Evolutionary conservation across 2,113 vertebrate genomes (phyloP).

Genomic region (Urocitellus parryii): DNA sequence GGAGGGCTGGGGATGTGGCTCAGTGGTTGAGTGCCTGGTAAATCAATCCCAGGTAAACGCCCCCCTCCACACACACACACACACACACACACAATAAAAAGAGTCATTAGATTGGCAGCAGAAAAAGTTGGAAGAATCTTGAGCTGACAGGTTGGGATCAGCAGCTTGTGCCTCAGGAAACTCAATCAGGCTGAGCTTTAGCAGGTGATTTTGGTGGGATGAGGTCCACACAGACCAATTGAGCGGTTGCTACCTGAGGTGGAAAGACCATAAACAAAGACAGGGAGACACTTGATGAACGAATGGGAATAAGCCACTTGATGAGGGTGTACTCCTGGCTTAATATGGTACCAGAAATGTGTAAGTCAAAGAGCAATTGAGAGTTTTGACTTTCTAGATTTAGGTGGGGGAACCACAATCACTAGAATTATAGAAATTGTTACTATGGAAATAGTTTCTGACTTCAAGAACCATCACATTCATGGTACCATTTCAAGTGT

Average conservation of each 20-base stretch:
- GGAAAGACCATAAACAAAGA: not conserved
- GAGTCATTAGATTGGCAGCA: not conserved
- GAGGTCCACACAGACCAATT: not conserved
- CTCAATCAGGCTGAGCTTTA: not conserved
- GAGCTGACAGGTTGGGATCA: not conserved
- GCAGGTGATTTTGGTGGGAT: not conserved
- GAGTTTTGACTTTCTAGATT: not conserved
- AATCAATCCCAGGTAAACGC: too few species aligned
- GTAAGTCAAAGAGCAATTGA: not conserved
- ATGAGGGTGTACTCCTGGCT: not conserved
- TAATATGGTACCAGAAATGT: not conserved
- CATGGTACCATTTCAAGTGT: not conserved
- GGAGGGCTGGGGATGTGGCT: too few species aligned
- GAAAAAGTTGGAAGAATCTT: not conserved
- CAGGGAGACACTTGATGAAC: too few species aligned
- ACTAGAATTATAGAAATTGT: not conserved
- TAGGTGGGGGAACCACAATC: rapidly evolving
- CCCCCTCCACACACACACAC: too few species aligned
- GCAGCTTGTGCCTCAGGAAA: not conserved
- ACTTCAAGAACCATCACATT: not conserved
- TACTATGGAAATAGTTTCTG: not conserved
- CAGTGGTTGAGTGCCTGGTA: too few species aligned
- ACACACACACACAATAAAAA: too few species aligned
- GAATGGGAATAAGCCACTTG: too few species aligned
- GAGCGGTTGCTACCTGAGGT: not conserved